phyloP scores from a whole-genome alignment of 2,888 invertebrate species.

The Stenodema calcarata region DNA sequence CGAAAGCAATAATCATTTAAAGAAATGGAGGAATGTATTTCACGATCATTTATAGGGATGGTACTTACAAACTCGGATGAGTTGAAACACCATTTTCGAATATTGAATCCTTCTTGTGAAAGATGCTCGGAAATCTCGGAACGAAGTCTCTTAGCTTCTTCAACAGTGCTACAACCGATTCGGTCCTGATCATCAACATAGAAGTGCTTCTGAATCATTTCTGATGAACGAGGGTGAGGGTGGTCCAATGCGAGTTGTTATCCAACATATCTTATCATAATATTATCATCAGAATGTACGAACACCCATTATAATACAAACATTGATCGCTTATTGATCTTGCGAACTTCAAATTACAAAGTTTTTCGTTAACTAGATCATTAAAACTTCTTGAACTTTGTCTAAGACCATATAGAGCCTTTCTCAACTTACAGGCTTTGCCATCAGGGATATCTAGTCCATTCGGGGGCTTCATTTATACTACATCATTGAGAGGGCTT shows the following conservation, averaged over 20 bases:
- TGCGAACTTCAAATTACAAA: neutral
- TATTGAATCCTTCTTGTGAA: neutral
- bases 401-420: constrained; percentile 32
- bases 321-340: neutral
- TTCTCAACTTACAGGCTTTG: constrained; percentile 9
- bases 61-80: neutral
- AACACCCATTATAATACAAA: neutral
- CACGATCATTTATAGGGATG: neutral
- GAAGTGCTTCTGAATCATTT: no score
- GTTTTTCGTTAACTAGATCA: neutral
- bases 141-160: neutral
- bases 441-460: neutral
- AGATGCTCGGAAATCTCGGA: neutral
- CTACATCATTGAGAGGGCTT: neutral
- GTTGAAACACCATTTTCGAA: constrained; percentile 20
- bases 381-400: constrained; percentile 43
- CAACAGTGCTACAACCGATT: neutral
- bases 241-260: neutral
- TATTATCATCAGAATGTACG: neutral
- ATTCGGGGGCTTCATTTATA: constrained; percentile 22
- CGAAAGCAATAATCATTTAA: constrained; percentile 3
- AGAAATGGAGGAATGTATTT: neutral
- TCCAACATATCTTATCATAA: neutral
- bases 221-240: neutral
- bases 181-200: constrained; percentile 25